These are phyloP conservation scores for Ptychochromis oligacanthus DNA, from an alignment of 2,113 vertebrate genomes.

Conservation along the genomic window DNA sequence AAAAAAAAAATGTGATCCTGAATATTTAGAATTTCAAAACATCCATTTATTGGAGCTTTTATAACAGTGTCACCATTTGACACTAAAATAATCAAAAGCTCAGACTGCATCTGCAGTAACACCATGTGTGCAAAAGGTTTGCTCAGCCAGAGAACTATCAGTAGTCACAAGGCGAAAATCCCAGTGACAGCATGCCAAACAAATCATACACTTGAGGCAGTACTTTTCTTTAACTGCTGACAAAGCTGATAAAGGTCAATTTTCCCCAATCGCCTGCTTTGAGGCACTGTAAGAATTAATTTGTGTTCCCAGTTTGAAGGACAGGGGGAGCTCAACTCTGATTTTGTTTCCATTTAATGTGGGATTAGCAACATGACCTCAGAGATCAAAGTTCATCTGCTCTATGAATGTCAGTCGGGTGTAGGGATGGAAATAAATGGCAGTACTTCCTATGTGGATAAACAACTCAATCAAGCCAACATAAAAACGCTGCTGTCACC, in stretches of 20 bases:
- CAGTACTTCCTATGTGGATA: slow-evolving; percentile 12
- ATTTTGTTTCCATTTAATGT: slow-evolving; percentile 36
- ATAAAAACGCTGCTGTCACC: background rate
- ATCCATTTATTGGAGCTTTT: background rate
- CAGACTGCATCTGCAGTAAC: background rate
- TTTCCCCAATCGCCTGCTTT: slow-evolving; percentile 1
- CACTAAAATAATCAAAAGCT: background rate
- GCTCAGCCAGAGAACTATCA: background rate
- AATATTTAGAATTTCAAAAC: background rate
- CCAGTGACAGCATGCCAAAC: background rate
- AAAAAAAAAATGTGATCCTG: background rate
- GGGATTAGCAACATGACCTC: slow-evolving; percentile 49
- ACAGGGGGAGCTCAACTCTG: slow-evolving; percentile 15
- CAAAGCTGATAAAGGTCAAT: slow-evolving; percentile 27
- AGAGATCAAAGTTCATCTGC: slow-evolving; percentile 66
- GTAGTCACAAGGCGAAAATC: background rate
- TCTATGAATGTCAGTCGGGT: background rate
- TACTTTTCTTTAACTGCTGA: background rate
- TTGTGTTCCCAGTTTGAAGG: slow-evolving; percentile 29
- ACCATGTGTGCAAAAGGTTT: background rate
- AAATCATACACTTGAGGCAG: slow-evolving; percentile 1
- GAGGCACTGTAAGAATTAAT: slow-evolving; percentile 26
- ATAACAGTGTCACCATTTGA: background rate
- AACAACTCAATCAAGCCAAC: slow-evolving; percentile 13
- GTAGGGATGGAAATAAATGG: slow-evolving; percentile 42